These are phyloP conservation scores for Aphaenogaster rudis DNA, from an alignment of 1,140 invertebrate species.

Conservation along the genomic window DNA sequence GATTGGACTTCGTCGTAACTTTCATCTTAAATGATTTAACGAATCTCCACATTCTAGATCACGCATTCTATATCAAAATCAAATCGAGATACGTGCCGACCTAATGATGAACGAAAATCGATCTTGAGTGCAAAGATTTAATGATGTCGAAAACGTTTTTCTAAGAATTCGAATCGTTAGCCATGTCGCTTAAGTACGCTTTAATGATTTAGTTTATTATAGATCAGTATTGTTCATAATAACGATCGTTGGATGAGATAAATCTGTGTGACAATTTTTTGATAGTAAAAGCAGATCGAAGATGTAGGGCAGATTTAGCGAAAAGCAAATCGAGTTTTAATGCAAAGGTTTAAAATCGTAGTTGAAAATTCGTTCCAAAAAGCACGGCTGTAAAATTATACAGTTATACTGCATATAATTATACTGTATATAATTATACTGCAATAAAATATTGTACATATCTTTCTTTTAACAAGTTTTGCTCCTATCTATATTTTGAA, in stretches of 20 bases:
- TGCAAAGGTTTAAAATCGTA: neutral
- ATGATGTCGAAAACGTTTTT: neutral
- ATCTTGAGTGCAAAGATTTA: neutral
- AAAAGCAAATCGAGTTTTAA: neutral
- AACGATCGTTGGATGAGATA: neutral
- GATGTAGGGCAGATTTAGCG: neutral
- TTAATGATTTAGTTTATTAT: neutral
- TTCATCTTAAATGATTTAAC: slow-evolving; percentile 33
- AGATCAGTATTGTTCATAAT: neutral
- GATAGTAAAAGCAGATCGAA: neutral
- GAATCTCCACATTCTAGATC: slow-evolving; percentile 3
- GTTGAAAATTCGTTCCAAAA: neutral
- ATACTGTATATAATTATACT: neutral
- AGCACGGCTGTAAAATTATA: neutral
- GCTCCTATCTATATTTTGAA: neutral
- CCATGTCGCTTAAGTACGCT: neutral
- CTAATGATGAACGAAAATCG: neutral
- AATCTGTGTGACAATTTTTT: neutral
- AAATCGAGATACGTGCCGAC: neutral
- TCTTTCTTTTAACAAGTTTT: neutral
- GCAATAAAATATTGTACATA: neutral
- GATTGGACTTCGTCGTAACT: slow-evolving; percentile 45
- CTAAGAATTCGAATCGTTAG: neutral
- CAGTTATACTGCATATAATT: neutral
- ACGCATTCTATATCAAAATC: neutral